Evolutionary conservation across 2,113 vertebrate species (phyloP).

Genomic region (Ceuthmochares aereus): DNA sequence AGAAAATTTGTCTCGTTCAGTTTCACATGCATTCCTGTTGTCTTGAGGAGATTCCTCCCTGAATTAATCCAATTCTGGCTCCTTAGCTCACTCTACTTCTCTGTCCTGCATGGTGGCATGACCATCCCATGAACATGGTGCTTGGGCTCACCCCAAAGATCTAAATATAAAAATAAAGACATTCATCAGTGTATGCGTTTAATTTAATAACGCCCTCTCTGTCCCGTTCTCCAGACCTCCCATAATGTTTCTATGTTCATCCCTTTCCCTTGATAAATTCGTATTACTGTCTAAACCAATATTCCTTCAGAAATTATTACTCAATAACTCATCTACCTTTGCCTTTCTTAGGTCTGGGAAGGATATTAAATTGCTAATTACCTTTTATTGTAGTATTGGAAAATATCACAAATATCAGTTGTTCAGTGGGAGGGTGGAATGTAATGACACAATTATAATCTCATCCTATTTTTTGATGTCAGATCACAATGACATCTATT

Average conservation of each 20-base stretch:
- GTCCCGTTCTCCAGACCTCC: neutral
- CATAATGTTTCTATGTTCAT: neutral
- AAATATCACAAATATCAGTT: constrained; percentile 3
- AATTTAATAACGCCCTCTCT: neutral
- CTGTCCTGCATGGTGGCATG: neutral
- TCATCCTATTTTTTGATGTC: neutral
- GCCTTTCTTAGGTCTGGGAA: constrained; percentile 13
- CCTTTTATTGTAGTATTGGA: neutral
- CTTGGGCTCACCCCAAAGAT: neutral
- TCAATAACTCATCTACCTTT: neutral
- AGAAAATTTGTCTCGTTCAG: neutral
- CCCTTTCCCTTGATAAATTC: neutral
- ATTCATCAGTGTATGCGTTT: neutral
- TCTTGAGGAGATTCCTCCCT: neutral
- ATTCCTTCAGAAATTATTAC: constrained; percentile 31
- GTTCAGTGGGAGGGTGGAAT: neutral
- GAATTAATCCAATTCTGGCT: neutral
- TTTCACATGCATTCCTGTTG: neutral
- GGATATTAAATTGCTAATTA: constrained; percentile 40
- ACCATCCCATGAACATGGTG: neutral
- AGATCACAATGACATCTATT: neutral
- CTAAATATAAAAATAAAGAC: neutral
- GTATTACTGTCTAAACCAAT: neutral
- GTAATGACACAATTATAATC: neutral
- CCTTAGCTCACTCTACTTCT: neutral